Percentiles rank a stretch among this genome's conserved stretches.
These are phyloP conservation scores for Troglohyphantes excavatus DNA, from an alignment of 2,888 invertebrate species.

Conservation along the genomic window DNA sequence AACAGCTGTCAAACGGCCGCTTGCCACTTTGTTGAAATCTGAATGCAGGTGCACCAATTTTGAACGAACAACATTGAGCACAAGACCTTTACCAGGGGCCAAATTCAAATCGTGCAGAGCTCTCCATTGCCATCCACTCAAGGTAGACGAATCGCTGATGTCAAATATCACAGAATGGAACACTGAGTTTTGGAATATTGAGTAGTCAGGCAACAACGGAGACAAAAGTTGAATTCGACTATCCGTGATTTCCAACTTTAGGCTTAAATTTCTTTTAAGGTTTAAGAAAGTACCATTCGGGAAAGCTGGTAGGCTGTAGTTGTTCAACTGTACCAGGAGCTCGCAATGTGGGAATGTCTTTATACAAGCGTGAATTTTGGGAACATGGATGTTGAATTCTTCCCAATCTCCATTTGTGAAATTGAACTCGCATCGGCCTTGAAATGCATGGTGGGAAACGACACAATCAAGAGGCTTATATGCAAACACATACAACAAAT, in stretches of 20 bases:
- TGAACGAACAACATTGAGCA: constrained; percentile 31
- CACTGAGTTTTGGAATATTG: constrained; percentile 31
- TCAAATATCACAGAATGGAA: constrained; percentile 14
- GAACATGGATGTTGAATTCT: neutral
- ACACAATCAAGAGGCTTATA: neutral
- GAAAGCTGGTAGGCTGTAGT: constrained; percentile 50
- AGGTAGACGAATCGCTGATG: neutral
- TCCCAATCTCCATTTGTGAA: constrained; percentile 18
- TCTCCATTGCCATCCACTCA: constrained; percentile 64
- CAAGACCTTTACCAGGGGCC: neutral
- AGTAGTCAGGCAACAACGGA: constrained; percentile 18
- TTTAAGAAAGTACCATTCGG: constrained; percentile 43
- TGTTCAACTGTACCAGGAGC: neutral
- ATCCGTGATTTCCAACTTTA: constrained; percentile 35
- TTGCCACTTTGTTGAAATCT: constrained; percentile 38
- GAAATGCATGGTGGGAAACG: neutral
- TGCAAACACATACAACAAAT: neutral
- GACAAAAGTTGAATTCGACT: constrained; percentile 28
- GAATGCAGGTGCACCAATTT: constrained; percentile 46
- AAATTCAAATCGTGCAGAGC: neutral
- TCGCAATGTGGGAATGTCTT: neutral
- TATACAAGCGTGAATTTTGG: neutral
- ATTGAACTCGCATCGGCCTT: constrained; percentile 18
- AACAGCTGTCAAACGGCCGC: constrained; percentile 31
- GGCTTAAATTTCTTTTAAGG: neutral